Evolutionary conservation across 2,797 vertebrate genomes (phyloP).

Genomic region (Microctenopoma lineatum): DNA sequence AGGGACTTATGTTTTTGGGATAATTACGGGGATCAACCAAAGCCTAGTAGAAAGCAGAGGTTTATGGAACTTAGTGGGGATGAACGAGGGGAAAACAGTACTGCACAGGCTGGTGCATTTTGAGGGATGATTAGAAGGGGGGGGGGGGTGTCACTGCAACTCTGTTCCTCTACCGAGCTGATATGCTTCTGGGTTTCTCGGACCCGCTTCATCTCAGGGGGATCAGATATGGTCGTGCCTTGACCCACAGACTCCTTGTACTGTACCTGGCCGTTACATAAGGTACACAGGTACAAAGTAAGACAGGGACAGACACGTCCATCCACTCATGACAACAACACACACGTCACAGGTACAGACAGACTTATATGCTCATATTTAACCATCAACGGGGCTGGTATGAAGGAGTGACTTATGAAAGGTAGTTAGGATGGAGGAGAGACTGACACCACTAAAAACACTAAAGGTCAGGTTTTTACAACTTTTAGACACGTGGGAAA

Average conservation of each 20-base stretch:
- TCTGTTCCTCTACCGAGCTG: conserved; percentile 90
- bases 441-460: conserved; percentile 9
- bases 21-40: conserved; percentile 4
- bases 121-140: conserved; percentile 1
- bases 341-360: not conserved
- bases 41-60: conserved; percentile 14
- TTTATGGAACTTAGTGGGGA: conserved; percentile 48
- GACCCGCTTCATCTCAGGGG: conserved; percentile 96
- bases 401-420: conserved; percentile 31
- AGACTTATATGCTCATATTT: too few species aligned
- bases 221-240: conserved; percentile 92
- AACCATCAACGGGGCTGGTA: not conserved
- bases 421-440: conserved; percentile 48
- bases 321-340: conserved; percentile 20
- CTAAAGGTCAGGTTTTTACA: not conserved
- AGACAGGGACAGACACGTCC: conserved; percentile 45
- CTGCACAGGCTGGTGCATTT: not conserved
- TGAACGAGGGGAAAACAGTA: conserved; percentile 27
- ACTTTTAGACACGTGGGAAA: not conserved
- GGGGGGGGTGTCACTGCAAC: conserved; percentile 27
- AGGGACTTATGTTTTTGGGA: not conserved
- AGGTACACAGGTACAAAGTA: conserved; percentile 54
- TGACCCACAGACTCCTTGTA: conserved; percentile 94
- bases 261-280: conserved; percentile 86
- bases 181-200: conserved; percentile 98